Evolutionary conservation across 2,113 vertebrate genomes (phyloP), one percentile per base, ranked within the genome.

Genomic region (Phainopepla nitens): DNA sequence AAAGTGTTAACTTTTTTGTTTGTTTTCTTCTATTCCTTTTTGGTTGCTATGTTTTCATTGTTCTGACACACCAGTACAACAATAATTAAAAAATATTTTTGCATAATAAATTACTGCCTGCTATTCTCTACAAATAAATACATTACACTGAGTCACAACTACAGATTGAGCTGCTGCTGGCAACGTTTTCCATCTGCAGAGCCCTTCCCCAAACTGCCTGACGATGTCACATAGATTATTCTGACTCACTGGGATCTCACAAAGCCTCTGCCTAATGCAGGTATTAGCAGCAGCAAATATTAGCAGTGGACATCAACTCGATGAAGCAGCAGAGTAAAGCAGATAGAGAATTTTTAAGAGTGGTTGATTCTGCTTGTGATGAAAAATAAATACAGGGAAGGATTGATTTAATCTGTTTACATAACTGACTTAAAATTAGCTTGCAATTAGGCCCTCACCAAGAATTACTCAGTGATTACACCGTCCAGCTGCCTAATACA

Each of bases 391-490:
- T 54, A 62, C 10, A 71, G 31, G 36, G 58, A 80, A 92, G 35
- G 78, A 91, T 84, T 87, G 60, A 42, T 79, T 68, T 89, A 79
- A 93, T 87, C 95, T 91, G 23, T 84, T 95, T 96, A 89, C 18
- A 15, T 97, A 96, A 96, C 73, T 89, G 71, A 24, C 45, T 92
- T 62, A 22, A 89, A 87, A 89, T 84, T 87, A 94, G 71, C 73
- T 87, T 71, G 73, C 84, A 95, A 28, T 96, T 94, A 94, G 84
- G 69, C 47, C 65, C 60, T 93, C 80, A 56, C 50, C 35, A 27
- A 80, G 58, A 89, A 73, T 73, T 66, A 69, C 16, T 44, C 62
- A 6, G 35, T 77, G 61, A 76, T 90, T 79, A n/a, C 50, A 76
- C 31, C 62, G n/a, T 57, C 29, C 47, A 66, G 53, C 66, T 90